A percentile compares a stretch with the other conserved stretches of the same genome.
Conservation (phyloP, 1,140 invertebrate genomes). For the Cydia fagiglandana region DNA sequence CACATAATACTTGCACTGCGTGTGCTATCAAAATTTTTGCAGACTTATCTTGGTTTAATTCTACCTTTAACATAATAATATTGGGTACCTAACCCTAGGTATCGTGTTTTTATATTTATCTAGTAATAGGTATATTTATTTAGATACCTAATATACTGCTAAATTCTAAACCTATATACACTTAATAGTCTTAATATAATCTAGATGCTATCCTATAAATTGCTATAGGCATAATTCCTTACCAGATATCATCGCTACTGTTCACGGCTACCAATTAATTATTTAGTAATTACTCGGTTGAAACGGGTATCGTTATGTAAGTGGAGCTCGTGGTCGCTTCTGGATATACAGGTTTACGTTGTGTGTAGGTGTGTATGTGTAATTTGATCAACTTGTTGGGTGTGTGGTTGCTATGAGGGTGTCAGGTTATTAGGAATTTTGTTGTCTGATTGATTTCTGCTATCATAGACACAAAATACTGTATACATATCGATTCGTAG, state of each 20-base stretch:
- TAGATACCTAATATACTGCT: too few relatives aligned
- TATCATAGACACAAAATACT: too few relatives aligned
- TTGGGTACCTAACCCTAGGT: too few relatives aligned
- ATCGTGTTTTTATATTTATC: too few relatives aligned
- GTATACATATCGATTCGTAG: too few relatives aligned
- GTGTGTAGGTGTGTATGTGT: background rate
- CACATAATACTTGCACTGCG: too few relatives aligned
- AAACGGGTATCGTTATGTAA: constrained; percentile 24
- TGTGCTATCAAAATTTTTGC: too few relatives aligned
- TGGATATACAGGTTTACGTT: background rate
- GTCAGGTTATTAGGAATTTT: background rate
- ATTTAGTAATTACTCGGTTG: constrained; percentile 25
- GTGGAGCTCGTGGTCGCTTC: background rate
- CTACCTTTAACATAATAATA: too few relatives aligned
- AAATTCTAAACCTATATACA: too few relatives aligned
- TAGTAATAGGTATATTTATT: too few relatives aligned
- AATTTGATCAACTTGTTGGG: constrained; percentile 15
- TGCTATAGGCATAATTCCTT: background rate
- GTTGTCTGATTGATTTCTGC: background rate
- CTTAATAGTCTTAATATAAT: background rate
- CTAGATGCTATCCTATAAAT: background rate
- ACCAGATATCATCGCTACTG: constrained; percentile 14
- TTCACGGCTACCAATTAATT: constrained; percentile 23
- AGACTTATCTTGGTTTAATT: too few relatives aligned
- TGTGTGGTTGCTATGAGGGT: background rate